phyloP scores from a whole-genome alignment of 2,888 invertebrate species.

The Polyommatus iphigenia region DNA sequence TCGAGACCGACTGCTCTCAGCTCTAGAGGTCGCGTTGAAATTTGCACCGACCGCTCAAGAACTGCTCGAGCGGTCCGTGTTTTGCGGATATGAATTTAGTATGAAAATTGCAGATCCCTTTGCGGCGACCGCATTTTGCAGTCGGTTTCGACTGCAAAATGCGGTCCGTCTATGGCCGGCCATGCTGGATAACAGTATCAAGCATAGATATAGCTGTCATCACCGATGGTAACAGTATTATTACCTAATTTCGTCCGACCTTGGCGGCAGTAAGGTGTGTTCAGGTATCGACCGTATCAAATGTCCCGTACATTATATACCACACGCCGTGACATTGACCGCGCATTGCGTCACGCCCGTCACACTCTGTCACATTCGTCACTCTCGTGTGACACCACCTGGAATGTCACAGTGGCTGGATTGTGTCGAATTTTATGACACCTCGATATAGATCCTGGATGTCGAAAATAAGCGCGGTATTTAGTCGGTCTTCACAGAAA shows the following conservation, averaged over 20 bases:
- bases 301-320: constrained; percentile 14
- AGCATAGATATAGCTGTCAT: neutral
- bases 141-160: too few relatives aligned
- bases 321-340: constrained; percentile 62
- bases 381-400: constrained; percentile 53
- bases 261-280: constrained; percentile 14
- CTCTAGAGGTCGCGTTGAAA: too few relatives aligned
- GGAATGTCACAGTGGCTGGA: constrained; percentile 44
- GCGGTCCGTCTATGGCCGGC: too few relatives aligned
- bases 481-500: neutral
- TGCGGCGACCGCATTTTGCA: too few relatives aligned
- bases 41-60: too few relatives aligned
- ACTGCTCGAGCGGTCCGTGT: too few relatives aligned
- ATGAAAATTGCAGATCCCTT: too few relatives aligned
- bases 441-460: neutral
- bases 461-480: neutral
- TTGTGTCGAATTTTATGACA: constrained; percentile 17
- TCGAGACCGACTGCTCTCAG: too few relatives aligned
- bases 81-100: too few relatives aligned
- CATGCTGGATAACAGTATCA: too few relatives aligned
- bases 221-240: neutral
- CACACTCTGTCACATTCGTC: constrained; percentile 46
- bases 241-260: neutral
- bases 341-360: constrained; percentile 52
- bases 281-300: constrained; percentile 24